These are phyloP conservation scores for Tanytarsus gracilentus DNA, from an alignment of 2,888 invertebrate genomes.

Conservation along the genomic window DNA sequence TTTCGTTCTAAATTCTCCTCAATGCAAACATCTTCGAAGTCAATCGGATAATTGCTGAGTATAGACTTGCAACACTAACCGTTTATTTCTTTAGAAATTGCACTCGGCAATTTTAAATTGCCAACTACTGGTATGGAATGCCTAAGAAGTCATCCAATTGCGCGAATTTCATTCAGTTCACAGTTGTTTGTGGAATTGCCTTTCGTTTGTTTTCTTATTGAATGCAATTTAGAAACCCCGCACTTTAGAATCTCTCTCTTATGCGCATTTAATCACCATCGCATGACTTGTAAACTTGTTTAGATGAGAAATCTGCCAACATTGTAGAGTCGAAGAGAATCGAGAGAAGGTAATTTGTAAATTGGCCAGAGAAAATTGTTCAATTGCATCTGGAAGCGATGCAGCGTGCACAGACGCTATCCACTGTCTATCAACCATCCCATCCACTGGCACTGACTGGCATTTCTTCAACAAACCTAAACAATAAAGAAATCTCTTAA, in stretches of 20 bases:
- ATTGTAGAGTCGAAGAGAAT: too few relatives aligned
- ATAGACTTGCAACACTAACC: neutral
- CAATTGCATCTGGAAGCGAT: slow-evolving; percentile 19
- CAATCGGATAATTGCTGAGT: too few relatives aligned
- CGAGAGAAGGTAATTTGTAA: slow-evolving; percentile 4
- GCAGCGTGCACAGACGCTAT: neutral
- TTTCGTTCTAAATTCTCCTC: too few relatives aligned
- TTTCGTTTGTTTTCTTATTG: slow-evolving; percentile 1
- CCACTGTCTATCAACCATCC: too few relatives aligned
- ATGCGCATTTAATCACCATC: slow-evolving; percentile 9
- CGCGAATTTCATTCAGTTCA: neutral
- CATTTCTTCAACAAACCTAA: neutral
- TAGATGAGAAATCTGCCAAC: slow-evolving; percentile 2
- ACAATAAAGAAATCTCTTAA: neutral
- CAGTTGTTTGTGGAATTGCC: neutral
- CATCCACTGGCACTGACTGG: neutral
- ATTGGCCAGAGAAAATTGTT: slow-evolving; percentile 11
- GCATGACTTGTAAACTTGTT: slow-evolving; percentile 21
- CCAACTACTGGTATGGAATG: too few relatives aligned
- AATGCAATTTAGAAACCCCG: neutral
- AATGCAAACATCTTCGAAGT: too few relatives aligned
- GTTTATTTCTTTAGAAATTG: neutral
- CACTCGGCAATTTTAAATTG: neutral
- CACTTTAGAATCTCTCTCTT: neutral
- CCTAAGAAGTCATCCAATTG: too few relatives aligned